Conservation (phyloP, 2,797 vertebrate species). For the Gephyroberyx darwinii region DNA sequence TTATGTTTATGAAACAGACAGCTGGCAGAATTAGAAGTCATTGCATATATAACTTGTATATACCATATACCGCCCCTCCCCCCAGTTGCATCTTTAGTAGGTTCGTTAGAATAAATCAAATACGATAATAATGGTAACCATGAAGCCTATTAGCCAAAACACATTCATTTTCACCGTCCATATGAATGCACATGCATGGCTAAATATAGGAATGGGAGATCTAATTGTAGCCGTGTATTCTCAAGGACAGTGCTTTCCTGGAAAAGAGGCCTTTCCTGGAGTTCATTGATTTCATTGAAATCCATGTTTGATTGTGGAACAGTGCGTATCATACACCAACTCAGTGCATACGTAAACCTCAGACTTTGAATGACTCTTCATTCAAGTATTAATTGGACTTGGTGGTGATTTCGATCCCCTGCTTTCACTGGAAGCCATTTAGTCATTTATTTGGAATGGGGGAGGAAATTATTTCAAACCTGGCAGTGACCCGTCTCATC, state of each 20-base stretch:
- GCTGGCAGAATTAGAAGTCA: constrained; percentile 41
- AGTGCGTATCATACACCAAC: constrained; percentile 1
- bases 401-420: neutral
- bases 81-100: neutral
- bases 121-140: neutral
- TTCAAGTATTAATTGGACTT: constrained; percentile 16
- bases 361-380: neutral
- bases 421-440: neutral
- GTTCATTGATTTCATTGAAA: constrained; percentile 41
- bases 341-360: neutral
- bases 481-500: constrained; percentile 24
- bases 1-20: constrained; percentile 54
- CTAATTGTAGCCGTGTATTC: constrained; percentile 28
- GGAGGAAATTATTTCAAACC: constrained; percentile 26
- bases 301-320: constrained; percentile 18
- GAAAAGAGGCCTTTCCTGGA: constrained; percentile 34
- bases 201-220: constrained; percentile 39
- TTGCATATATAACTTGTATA: neutral
- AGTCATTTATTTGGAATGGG: constrained; percentile 10
- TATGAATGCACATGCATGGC: neutral
- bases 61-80: neutral
- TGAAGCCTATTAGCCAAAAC: constrained; percentile 16
- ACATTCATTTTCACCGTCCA: constrained; percentile 15
- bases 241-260: constrained; percentile 20
- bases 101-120: constrained; percentile 11